Percentiles rank a stretch among this genome's conserved stretches.
Evolutionary conservation across 2,888 invertebrate species (phyloP).

Genomic region (Diogma glabrata): DNA sequence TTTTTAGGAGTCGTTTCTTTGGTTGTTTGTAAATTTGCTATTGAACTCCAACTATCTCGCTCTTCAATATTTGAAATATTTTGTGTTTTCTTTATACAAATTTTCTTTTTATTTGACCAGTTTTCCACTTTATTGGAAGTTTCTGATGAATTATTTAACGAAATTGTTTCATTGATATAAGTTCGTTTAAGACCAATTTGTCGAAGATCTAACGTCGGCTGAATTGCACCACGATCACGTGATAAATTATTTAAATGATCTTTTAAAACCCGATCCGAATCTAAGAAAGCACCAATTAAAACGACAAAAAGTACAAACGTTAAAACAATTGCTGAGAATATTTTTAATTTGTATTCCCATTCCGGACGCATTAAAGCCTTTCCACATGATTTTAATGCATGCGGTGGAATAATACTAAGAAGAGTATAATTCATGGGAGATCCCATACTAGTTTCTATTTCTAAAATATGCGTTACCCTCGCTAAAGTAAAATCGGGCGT

Average conservation of each 20-base stretch:
- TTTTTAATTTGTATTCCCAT: constrained; percentile 66
- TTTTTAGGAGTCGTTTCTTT: constrained; percentile 4
- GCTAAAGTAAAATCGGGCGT: constrained; percentile 79
- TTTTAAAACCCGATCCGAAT: constrained; percentile 56
- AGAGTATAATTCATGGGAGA: constrained; percentile 54
- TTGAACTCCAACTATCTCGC: no score
- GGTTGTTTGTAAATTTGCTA: no score
- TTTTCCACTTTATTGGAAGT: not conserved
- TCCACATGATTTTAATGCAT: constrained; percentile 57
- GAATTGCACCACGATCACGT: constrained; percentile 40
- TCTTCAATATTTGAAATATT: not conserved
- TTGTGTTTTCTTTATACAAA: not conserved
- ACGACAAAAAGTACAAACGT: constrained; percentile 51
- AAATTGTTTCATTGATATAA: constrained; percentile 7
- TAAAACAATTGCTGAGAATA: constrained; percentile 46
- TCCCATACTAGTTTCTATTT: constrained; percentile 49
- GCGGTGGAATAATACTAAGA: constrained; percentile 47
- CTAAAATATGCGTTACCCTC: constrained; percentile 52
- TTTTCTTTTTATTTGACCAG: constrained; percentile 5
- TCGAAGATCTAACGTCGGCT: constrained; percentile 50
- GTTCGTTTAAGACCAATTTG: constrained; percentile 24
- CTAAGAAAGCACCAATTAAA: constrained; percentile 54
- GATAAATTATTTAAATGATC: constrained; percentile 37
- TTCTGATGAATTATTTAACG: no score
- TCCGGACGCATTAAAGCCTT: constrained; percentile 55